Percentiles rank a stretch among this genome's conserved stretches.
Evolutionary conservation across 2,888 invertebrate species (phyloP).

Genomic region (Drosophila quinaria): DNA sequence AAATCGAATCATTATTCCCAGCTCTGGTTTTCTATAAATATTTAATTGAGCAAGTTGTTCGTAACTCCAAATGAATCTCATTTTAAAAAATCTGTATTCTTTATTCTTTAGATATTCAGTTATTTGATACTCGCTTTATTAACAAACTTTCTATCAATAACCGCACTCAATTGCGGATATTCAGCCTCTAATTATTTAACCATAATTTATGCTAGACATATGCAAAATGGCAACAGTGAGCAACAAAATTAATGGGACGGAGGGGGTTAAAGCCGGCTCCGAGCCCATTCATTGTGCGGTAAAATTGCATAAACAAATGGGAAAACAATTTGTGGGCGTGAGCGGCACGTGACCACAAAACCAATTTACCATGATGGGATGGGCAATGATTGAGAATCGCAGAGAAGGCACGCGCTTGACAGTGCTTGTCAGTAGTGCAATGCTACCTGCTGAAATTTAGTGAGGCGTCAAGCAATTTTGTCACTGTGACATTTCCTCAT

Average conservation of each 20-base stretch:
- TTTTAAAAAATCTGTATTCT: neutral
- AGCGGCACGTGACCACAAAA: conserved; percentile 81
- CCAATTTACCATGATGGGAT: conserved; percentile 67
- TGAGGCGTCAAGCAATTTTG: conserved; percentile 67
- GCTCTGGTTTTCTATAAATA: neutral
- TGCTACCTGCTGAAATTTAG: conserved; percentile 49
- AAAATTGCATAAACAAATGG: conserved; percentile 79
- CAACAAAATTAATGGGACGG: neutral
- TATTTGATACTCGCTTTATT: conserved; percentile 26
- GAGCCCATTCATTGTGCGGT: conserved; percentile 46
- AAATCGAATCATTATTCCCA: too few relatives aligned
- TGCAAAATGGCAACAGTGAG: conserved; percentile 62
- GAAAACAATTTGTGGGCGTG: conserved; percentile 79
- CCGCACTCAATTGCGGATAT: conserved; percentile 49
- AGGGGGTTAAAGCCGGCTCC: conserved; percentile 16
- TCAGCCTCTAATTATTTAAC: conserved; percentile 30
- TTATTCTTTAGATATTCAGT: neutral
- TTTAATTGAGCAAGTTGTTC: neutral
- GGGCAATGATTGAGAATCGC: conserved; percentile 39
- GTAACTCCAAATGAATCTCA: too few relatives aligned
- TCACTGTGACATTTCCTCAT: conserved; percentile 75
- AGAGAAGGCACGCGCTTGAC: conserved; percentile 32
- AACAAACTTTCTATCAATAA: conserved; percentile 31
- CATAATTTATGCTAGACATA: conserved; percentile 67
- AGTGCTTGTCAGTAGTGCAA: neutral